Base-by-base conservation (phyloP, 2,888 invertebrate genomes). In the Drosophila tanythrix region DNA sequence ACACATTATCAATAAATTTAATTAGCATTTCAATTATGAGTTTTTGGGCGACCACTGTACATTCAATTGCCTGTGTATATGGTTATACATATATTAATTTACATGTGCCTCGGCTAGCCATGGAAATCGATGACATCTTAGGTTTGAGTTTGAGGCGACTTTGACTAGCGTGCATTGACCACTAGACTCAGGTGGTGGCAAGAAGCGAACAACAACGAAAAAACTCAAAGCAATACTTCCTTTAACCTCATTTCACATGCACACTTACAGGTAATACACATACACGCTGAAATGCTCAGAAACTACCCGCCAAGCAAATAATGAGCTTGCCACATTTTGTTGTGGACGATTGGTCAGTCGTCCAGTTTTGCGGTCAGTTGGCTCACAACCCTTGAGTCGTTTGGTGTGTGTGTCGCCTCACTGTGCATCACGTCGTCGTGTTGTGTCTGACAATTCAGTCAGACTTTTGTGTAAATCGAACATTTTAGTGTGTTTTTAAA, bases 221-320 rank as follows among this genome's bases (percentile, higher is more conserved):
- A 74, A 79, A 75, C 70, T 72, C 81, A 66, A 57, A 75, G 73
- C 72, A 63, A 78, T 77, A 92, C 90, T 92, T 92, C 92, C 92
- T 92, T 90, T 92, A 92, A 92, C 92, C 91, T 92, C 90, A 91
- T 85, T 92, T 90, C 80, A 75, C 70, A 88, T 74, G 61, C 78
- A 78, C 66, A 82, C 71, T 69, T 67, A 79, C 73, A 70, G 66
- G 65, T 63, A 38, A 55, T 35, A 59, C 56, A 55, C 31, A 31
- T 2, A 57, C 40, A 57, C 29, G 50, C 25, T 55, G 29, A 66
- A 71, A 61, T 63, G 71, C 48, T 53, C 62, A 64, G 69, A 82
- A 90, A 89, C 85, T 88, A 90, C 88, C 88, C 85, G 78, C 82
- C 63, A 57, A 66, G 53, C 65, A 71, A 81, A 72, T 76, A 76